Percentiles rank a stretch among this genome's conserved stretches.
phyloP scores from a whole-genome alignment of 2,888 invertebrate species.

The Drosophila melanosoma region DNA sequence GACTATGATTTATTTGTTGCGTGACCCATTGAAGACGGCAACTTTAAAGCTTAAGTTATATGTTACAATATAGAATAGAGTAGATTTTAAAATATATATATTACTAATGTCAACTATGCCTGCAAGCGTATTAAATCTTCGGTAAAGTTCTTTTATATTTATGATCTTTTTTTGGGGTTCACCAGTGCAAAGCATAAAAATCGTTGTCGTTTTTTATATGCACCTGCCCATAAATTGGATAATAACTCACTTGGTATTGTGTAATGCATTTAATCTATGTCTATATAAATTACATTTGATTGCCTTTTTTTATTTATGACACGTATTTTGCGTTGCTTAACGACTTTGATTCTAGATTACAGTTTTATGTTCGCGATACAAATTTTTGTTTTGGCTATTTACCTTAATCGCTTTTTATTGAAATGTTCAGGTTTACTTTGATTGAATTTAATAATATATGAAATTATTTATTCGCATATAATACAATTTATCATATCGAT shows the following conservation, averaged over 20 bases:
- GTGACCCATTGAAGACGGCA: neutral
- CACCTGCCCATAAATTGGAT: constrained; percentile 36
- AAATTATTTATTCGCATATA: neutral
- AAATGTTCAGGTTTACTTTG: constrained; percentile 15
- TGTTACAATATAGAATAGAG: neutral
- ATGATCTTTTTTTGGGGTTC: constrained; percentile 10
- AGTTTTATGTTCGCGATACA: constrained; percentile 14
- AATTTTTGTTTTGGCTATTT: neutral
- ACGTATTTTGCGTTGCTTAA: constrained; percentile 23
- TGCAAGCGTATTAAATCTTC: neutral
- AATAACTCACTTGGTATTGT: constrained; percentile 51
- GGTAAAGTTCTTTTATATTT: neutral
- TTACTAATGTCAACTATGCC: neutral
- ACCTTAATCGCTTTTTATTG: constrained; percentile 14
- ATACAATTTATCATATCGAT: constrained; percentile 5
- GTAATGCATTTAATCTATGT: constrained; percentile 26
- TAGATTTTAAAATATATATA: neutral
- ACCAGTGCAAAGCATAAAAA: constrained; percentile 13
- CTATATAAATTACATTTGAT: constrained; percentile 22
- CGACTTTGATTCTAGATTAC: constrained; percentile 26
- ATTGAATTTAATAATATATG: constrained; percentile 25
- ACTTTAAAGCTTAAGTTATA: neutral
- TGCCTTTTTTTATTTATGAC: constrained; percentile 9
- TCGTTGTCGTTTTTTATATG: constrained; percentile 8
- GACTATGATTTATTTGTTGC: neutral